A percentile compares a stretch with the other conserved stretches of the same genome.
Evolutionary conservation across 1,140 invertebrate species (phyloP).

Genomic region (Paralvinella palmiformis): DNA sequence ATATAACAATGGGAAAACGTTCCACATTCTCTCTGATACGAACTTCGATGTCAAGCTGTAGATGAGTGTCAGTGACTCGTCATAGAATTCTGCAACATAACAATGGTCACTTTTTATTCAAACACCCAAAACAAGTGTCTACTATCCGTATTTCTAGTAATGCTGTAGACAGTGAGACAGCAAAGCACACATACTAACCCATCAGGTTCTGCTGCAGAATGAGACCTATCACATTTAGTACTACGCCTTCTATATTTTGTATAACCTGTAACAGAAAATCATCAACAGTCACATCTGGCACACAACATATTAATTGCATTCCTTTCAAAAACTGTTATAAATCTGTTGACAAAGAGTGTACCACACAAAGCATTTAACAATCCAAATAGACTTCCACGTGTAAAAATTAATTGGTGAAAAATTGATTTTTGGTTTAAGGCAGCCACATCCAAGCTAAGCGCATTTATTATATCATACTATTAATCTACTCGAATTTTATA

Average conservation of each 20-base stretch:
- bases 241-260: conserved; percentile 82
- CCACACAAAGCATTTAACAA: no score
- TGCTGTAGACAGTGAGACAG: background rate
- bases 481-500: no score
- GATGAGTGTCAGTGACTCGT: conserved; percentile 68
- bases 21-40: conserved; percentile 93
- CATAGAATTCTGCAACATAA: conserved; percentile 66
- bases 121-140: no score
- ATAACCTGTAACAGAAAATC: conserved; percentile 61
- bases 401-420: no score
- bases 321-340: no score
- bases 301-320: background rate
- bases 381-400: no score
- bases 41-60: conserved; percentile 83
- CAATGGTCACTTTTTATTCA: no score
- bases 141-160: no score
- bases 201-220: conserved; percentile 79
- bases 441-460: no score
- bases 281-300: background rate
- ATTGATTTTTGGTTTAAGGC: no score
- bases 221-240: conserved; percentile 84
- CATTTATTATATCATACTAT: no score
- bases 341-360: no score
- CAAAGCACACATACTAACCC: conserved; percentile 53
- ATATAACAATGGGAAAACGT: conserved; percentile 84